These are phyloP conservation scores for Atta cephalotes DNA, from an alignment of 1,140 invertebrate species.

Conservation along the genomic window DNA sequence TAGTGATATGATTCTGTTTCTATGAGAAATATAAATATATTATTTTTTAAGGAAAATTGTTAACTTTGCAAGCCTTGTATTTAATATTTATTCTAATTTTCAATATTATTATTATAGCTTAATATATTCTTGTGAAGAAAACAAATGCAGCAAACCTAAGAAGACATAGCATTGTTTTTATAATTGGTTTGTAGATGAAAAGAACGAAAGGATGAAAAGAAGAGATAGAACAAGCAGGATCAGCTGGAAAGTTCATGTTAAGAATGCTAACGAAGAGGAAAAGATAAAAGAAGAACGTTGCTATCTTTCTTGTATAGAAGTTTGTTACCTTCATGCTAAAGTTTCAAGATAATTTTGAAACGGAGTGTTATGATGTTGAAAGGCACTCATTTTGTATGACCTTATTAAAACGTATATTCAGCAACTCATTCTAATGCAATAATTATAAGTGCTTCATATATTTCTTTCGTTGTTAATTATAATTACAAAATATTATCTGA, in stretches of 20 bases:
- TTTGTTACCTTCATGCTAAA: conserved; percentile 4
- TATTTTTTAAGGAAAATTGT: background rate
- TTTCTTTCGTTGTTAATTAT: background rate
- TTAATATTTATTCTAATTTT: conserved; percentile 8
- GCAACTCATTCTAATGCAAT: background rate
- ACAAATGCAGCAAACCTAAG: background rate
- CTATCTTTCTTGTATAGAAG: conserved; percentile 7
- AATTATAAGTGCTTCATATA: background rate
- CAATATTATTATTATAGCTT: background rate
- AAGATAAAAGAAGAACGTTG: conserved; percentile 19
- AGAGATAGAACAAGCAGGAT: background rate
- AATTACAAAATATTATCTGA: background rate
- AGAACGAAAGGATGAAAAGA: background rate
- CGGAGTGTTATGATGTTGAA: background rate
- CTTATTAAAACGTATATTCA: background rate
- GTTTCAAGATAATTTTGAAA: background rate
- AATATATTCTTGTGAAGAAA: conserved; percentile 3
- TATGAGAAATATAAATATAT: background rate
- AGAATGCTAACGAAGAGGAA: conserved; percentile 40
- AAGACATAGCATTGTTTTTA: background rate
- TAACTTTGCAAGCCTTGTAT: background rate
- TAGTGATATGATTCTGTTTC: background rate
- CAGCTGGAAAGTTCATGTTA: conserved; percentile 26
- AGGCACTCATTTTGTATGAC: background rate
- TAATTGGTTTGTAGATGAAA: conserved; percentile 8